Percentiles rank a stretch among this genome's conserved stretches.
These are phyloP conservation scores for Labeo calbasu DNA, from an alignment of 2,797 vertebrate species.

Conservation along the genomic window DNA sequence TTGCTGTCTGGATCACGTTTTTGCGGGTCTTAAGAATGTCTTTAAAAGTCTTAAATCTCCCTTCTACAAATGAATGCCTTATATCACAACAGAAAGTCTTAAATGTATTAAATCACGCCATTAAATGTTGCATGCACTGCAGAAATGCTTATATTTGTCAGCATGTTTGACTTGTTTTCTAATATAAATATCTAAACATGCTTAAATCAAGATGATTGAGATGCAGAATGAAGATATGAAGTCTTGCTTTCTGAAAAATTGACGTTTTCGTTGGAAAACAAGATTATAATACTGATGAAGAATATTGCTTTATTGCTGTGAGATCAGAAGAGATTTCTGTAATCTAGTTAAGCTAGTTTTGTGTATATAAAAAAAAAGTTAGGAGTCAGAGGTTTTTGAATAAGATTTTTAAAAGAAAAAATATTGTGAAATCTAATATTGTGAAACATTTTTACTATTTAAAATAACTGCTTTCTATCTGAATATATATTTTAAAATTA, in stretches of 20 bases:
- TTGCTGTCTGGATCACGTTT: not conserved
- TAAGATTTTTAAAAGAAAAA: too few relatives aligned
- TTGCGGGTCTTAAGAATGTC: not conserved
- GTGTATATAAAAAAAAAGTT: too few relatives aligned
- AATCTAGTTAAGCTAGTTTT: too few relatives aligned
- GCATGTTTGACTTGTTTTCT: not conserved
- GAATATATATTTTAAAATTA: too few relatives aligned
- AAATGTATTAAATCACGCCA: not conserved
- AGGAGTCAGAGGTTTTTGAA: too few relatives aligned
- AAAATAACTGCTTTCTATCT: too few relatives aligned
- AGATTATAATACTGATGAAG: too few relatives aligned
- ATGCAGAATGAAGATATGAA: not conserved
- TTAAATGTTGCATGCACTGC: not conserved
- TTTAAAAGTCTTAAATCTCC: not conserved
- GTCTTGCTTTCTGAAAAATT: not conserved
- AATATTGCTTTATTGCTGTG: too few relatives aligned
- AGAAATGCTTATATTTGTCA: not conserved
- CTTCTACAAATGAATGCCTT: not conserved
- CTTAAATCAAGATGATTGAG: not conserved
- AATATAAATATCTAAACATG: not conserved
- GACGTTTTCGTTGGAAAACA: too few relatives aligned
- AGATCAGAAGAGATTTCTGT: too few relatives aligned
- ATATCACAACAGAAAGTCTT: not conserved
- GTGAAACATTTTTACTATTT: too few relatives aligned
- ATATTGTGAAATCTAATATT: too few relatives aligned